Evolutionary conservation across 2,888 invertebrate species (phyloP), one percentile per base, ranked within the genome.

Genomic region (Sipha maydis): DNA sequence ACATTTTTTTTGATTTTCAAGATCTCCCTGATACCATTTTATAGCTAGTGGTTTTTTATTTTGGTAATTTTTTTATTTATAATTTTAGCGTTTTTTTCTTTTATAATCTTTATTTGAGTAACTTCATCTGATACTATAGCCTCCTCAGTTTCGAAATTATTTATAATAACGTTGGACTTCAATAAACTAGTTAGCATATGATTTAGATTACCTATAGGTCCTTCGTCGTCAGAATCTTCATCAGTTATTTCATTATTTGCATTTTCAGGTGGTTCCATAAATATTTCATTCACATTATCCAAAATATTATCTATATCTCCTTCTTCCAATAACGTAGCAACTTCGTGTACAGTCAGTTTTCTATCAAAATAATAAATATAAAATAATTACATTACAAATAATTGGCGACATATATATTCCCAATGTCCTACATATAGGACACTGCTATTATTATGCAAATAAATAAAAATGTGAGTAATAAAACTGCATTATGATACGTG

Each of bases 21-120:
- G 80, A 80, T 80, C 67, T 67, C 80, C 61, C 38, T 67, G 38
- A 1, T n/a, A 38, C 80, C 80, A 80, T 80, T n/a, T n/a, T n/a
- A n/a, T n/a, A n/a, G n/a, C n/a, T n/a, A n/a, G n/a, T n/a, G n/a
- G n/a, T n/a, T 67, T 67, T 67, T 67, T 67, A n/a, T 67, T 67
- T 67, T n/a, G 67, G 67, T 67, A n/a, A 1, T 1, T 4, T 67
- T 67, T 67, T 67, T 67, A 14, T 61, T 67, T n/a, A 67, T 67
- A 8, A n/a, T 67, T 67, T 67, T 67, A n/a, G 67, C n/a, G n/a
- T 67, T 67, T 38, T 73, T 73, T 7, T 41, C 11, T 73, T 73
- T 73, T 38, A 34, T 34, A 73, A 38, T 73, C 34, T 73, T 73
- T 73, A 73, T 73, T 38, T 73, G 73, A 73, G 4, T 34, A 21